These are phyloP conservation scores for Pristionchus exspectatus DNA, from an alignment of 2,888 invertebrate genomes.

Conservation along the genomic window DNA sequence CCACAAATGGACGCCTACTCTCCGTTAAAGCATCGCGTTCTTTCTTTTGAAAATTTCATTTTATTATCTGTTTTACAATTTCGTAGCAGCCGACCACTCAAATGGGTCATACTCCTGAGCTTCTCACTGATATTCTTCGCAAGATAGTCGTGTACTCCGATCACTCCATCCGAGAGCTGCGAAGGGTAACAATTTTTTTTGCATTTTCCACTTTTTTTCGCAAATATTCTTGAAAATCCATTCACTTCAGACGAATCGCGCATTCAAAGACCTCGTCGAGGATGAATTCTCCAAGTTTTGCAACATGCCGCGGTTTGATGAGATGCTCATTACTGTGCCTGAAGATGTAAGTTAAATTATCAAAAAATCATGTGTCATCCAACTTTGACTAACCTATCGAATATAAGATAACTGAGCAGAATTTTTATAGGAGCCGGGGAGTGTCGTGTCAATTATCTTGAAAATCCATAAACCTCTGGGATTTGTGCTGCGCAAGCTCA, in stretches of 20 bases:
- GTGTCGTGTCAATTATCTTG: too few relatives aligned
- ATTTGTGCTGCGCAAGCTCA: too few relatives aligned
- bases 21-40: too few relatives aligned
- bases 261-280: neutral
- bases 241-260: neutral
- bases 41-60: too few relatives aligned
- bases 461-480: too few relatives aligned
- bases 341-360: neutral
- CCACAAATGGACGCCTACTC: too few relatives aligned
- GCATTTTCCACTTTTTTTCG: too few relatives aligned
- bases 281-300: neutral
- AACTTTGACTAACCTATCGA: too few relatives aligned
- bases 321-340: neutral
- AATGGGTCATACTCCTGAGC: neutral
- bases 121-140: neutral
- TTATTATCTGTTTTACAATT: too few relatives aligned
- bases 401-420: too few relatives aligned
- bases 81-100: neutral
- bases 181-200: neutral
- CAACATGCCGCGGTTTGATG: neutral
- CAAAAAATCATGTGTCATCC: too few relatives aligned
- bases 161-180: neutral
- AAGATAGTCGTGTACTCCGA: neutral
- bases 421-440: too few relatives aligned
- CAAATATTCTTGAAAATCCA: neutral